Percentiles rank a stretch among this genome's conserved stretches.
Evolutionary conservation across 1,140 invertebrate genomes (phyloP).

Genomic region (Teleopsis dalmanni): DNA sequence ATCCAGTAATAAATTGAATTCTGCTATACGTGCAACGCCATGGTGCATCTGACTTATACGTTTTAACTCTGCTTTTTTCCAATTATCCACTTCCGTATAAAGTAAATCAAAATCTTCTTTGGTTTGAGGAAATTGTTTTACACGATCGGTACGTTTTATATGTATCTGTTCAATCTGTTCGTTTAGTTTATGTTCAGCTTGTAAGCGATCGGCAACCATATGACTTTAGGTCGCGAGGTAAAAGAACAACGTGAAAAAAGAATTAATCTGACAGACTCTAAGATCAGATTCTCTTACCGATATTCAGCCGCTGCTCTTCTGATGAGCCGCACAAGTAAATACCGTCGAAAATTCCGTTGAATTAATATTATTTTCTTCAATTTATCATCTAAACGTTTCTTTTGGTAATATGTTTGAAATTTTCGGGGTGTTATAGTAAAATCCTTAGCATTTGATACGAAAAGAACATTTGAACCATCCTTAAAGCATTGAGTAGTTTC

Average conservation of each 20-base stretch:
- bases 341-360: constrained; percentile 39
- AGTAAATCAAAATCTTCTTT: constrained; percentile 53
- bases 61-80: constrained; percentile 49
- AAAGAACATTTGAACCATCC: constrained; percentile 32
- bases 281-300: constrained; percentile 22
- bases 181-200: constrained; percentile 23
- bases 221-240: constrained; percentile 13
- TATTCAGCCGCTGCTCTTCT: constrained; percentile 40
- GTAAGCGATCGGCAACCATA: constrained; percentile 25
- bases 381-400: constrained; percentile 22
- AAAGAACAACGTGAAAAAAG: neutral
- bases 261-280: neutral
- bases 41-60: constrained; percentile 47
- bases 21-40: constrained; percentile 47
- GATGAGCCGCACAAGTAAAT: constrained; percentile 34
- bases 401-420: constrained; percentile 35
- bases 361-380: constrained; percentile 35
- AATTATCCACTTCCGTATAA: constrained; percentile 49
- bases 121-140: constrained; percentile 49
- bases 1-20: constrained; percentile 50
- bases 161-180: constrained; percentile 27
- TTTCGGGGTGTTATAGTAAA: constrained; percentile 29
- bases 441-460: constrained; percentile 25
- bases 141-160: constrained; percentile 41
- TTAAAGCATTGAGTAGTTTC: constrained; percentile 35